These are phyloP conservation scores for Dasypogon diadema DNA, from an alignment of 2,888 invertebrate species.

Conservation along the genomic window DNA sequence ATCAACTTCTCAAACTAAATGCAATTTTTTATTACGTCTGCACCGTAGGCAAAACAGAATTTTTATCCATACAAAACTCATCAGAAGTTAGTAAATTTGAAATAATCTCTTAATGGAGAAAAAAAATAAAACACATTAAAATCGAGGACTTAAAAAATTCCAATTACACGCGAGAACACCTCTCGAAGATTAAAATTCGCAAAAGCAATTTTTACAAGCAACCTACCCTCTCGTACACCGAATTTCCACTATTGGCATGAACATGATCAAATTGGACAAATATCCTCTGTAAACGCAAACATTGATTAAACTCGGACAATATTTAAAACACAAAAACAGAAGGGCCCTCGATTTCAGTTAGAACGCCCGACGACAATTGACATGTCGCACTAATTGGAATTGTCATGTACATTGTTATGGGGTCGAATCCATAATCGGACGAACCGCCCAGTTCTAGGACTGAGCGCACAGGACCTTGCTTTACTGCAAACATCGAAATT, in stretches of 20 bases:
- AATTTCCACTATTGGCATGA: not conserved
- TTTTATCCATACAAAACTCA: no score
- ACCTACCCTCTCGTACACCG: not conserved
- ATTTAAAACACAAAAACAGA: not conserved
- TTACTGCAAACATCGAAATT: not conserved
- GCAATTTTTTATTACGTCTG: not conserved
- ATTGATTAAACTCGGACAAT: not conserved
- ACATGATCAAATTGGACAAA: not conserved
- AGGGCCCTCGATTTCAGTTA: not conserved
- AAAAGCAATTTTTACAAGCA: not conserved
- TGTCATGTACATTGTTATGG: not conserved
- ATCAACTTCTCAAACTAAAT: not conserved
- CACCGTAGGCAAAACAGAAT: not conserved
- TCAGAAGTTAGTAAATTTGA: no score
- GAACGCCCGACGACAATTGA: not conserved
- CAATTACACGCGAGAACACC: no score
- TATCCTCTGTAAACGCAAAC: not conserved
- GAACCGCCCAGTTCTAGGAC: not conserved
- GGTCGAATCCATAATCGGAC: not conserved
- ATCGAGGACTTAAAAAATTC: no score
- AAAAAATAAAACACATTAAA: no score
- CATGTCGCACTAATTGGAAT: slow-evolving; percentile 3
- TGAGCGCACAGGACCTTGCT: no score
- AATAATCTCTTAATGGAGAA: no score
- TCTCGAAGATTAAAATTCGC: no score